Evolutionary conservation across 2,113 vertebrate genomes (phyloP).

Genomic region (Alces alces): DNA sequence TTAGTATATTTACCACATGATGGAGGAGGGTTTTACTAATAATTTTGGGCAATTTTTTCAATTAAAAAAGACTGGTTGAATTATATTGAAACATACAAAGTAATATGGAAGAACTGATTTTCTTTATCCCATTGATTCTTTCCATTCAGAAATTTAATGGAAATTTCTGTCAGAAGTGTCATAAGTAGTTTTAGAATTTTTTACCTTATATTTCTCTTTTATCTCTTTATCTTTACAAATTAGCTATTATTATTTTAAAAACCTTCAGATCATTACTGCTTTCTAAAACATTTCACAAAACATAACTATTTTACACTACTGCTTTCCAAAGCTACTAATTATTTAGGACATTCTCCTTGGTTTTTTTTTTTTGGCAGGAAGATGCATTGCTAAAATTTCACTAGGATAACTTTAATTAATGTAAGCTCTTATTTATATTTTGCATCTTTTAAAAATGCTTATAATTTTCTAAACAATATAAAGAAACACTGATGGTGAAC

Average conservation of each 20-base stretch:
- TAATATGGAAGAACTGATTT: neutral
- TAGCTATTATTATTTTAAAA: neutral
- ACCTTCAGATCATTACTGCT: neutral
- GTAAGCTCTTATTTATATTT: neutral
- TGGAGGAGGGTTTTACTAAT: neutral
- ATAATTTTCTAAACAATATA: neutral
- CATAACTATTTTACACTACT: neutral
- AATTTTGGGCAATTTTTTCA: neutral
- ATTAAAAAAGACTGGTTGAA: neutral
- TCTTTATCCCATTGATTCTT: neutral
- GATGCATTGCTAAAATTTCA: neutral
- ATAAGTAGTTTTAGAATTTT: neutral
- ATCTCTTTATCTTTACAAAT: neutral
- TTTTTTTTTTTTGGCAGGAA: neutral
- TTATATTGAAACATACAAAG: neutral
- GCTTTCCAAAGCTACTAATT: neutral
- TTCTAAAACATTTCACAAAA: neutral
- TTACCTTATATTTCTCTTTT: neutral
- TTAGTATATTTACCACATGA: neutral
- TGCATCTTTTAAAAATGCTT: neutral
- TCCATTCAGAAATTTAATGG: neutral
- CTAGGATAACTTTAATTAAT: neutral
- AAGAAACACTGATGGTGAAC: neutral
- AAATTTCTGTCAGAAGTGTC: neutral
- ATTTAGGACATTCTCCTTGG: neutral